Base-by-base conservation (phyloP, 1,140 invertebrate species). In the Pseudomyrmex concolor region DNA sequence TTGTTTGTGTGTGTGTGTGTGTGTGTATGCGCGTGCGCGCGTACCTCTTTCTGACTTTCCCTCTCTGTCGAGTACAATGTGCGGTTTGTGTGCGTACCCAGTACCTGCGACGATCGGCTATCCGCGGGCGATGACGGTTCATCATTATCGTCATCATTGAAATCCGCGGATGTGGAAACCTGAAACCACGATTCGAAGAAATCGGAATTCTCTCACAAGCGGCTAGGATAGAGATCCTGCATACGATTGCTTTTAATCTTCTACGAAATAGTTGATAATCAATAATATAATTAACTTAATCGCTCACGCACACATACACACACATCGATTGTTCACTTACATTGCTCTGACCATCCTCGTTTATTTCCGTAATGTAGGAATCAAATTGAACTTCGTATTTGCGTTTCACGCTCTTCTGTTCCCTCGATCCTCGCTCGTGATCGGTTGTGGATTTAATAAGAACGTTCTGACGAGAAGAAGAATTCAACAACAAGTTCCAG, bases 21-120 rank as follows among this genome's bases (percentile, higher is more conserved):
- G 25, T 25, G 25, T 4, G 25, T 0, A 2, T 0, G 25, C 0
- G 25, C 0, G 25, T 5, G 34, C 34, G 34, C 34, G 25, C 34
- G 34, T 34, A 78, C 74, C 76, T 78, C 64, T 2, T 78, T 68
- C 7, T 45, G 76, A 50, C 2, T 57, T 8, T 59, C 51, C 9
- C 15, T 78, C 7, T 34, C 17, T 3, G 1, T 67, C 13, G 34
- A 70, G 10, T 19, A 34, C 34, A 34, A 34, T n/a, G 19, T 1
- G 13, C 15, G 43, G 25, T 4, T 50, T 15, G 5, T 34, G 34
- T 34, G 34, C 34, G 34, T 34, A 34, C 7, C 5, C 34, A 34
- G 5, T 34, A 34, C 34, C 34, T 34, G 34, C 5, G 34, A 34
- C 5, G 34, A 34, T 34, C 34, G 34, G 0, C 34, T 7, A 34